phyloP scores from a whole-genome alignment of 2,113 vertebrate genomes.

The Garra rufa region DNA sequence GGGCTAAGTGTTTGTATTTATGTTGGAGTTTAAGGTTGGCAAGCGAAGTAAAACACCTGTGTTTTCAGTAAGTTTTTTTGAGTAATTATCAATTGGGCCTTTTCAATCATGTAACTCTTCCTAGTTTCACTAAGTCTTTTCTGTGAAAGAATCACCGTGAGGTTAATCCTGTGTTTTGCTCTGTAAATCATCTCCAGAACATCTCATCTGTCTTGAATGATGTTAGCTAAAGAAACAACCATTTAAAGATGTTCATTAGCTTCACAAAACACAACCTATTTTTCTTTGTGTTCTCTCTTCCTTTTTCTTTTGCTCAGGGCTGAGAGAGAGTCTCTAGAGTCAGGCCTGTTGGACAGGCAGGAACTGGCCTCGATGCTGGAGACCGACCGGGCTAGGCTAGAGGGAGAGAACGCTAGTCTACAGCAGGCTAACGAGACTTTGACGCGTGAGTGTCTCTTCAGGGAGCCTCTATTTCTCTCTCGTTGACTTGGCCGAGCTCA shows the following conservation, averaged over 20 bases:
- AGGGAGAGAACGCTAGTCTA: conserved; percentile 70
- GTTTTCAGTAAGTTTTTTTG: conserved; percentile 41
- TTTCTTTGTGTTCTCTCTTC: conserved; percentile 19
- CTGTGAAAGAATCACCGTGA: conserved; percentile 11
- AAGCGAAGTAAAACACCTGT: conserved; percentile 50
- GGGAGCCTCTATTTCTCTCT: conserved; percentile 52
- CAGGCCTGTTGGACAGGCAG: conserved; percentile 77
- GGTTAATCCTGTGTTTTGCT: conserved; percentile 31
- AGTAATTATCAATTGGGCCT: conserved; percentile 50
- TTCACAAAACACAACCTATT: conserved; percentile 4
- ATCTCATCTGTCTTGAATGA: conserved; percentile 19
- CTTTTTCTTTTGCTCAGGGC: conserved; percentile 66
- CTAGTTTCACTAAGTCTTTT: conserved; percentile 39
- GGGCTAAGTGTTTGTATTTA: conserved; percentile 52
- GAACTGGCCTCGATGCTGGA: conserved; percentile 74
- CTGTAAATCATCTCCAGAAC: conserved; percentile 6
- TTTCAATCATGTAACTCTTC: conserved; percentile 52
- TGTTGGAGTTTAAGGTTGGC: conserved; percentile 51
- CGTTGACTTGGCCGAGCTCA: conserved; percentile 57
- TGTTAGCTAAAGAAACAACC: not conserved
- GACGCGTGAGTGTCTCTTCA: conserved; percentile 76
- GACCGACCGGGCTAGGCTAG: conserved; percentile 69
- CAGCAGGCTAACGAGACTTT: conserved; percentile 72
- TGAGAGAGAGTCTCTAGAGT: conserved; percentile 81
- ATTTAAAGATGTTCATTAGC: conserved; percentile 25